Evolutionary conservation across 2,888 invertebrate genomes (phyloP), one percentile per base, ranked within the genome.

Genomic region (Himalopsyche tibetana): DNA sequence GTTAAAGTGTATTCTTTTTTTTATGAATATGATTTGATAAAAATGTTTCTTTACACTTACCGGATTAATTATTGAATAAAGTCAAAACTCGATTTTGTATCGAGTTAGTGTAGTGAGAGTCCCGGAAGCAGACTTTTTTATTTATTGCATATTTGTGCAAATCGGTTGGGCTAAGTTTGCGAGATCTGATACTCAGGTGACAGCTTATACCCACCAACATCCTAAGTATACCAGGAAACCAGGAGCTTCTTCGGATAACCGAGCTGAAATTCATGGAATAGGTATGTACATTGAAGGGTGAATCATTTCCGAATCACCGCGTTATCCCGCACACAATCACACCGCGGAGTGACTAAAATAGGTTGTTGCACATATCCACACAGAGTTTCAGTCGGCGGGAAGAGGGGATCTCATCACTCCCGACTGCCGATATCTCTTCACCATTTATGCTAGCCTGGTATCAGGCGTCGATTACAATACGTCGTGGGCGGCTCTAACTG

Each of bases 401-500:
- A 63, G 42, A 55, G 6, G 80, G 84, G 55, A 51, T 69, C 55
- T 82, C 80, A 36, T 56, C 80, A 55, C 81, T 84, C 82, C 84
- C 80, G 80, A 42, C 80, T 87, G 82, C 40, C 12, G 74, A 12
- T 88, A 89, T 89, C 91, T 91, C 91, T 89, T 91, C 81, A 87
- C 84, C 83, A 88, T 86, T 91, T 89, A 89, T 92, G 89, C 80
- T 82, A 88, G 90, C 92, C 93, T 93, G 90, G 92, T 92, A 91
- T 88, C 88, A 89, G 89, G 90, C 90, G 90, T 91, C 90, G 90
- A 89, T 90, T 92, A 92, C 92, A 93, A 92, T 93, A 91, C 91
- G 90, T 90, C 91, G 92, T 92, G 92, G 92, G 93, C 92, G 93
- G 92, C 91, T 91, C 91, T 90, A 82, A 5, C 9, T 15, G 19